Percentiles rank a stretch among this genome's conserved stretches.
These are phyloP conservation scores for Typhlomys cinereus DNA, from an alignment of 2,113 vertebrate genomes.

Conservation along the genomic window DNA sequence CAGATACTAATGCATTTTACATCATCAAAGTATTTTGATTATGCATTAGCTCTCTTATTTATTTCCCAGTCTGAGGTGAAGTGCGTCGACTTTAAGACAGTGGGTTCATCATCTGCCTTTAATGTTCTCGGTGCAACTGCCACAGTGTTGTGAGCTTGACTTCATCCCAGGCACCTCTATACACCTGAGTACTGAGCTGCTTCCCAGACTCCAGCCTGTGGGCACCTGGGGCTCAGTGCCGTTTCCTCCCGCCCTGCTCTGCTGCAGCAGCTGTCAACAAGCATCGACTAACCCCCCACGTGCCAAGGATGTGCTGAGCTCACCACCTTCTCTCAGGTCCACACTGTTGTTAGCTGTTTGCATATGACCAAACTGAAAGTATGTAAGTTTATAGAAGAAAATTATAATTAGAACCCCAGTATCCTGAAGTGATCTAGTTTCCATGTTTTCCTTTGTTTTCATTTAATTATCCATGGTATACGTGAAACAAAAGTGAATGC, in stretches of 20 bases:
- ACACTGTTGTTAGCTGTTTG: neutral
- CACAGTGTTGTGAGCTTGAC: neutral
- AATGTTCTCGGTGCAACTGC: too few relatives aligned
- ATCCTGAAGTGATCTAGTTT: too few relatives aligned
- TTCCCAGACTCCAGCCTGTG: neutral
- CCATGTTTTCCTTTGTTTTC: constrained; percentile 11
- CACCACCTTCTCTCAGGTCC: neutral
- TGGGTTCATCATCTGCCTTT: neutral
- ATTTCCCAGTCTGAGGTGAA: too few relatives aligned
- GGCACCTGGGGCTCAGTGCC: too few relatives aligned
- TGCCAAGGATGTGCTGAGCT: neutral
- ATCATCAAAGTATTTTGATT: neutral
- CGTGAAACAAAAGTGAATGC: neutral
- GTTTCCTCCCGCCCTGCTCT: too few relatives aligned
- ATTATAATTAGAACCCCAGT: neutral
- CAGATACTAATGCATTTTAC: neutral
- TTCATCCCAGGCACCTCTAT: neutral
- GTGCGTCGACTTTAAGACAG: neutral
- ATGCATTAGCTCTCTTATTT: neutral
- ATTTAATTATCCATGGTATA: neutral
- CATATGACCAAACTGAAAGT: neutral
- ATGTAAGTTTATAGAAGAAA: constrained; percentile 27
- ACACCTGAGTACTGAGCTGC: neutral
- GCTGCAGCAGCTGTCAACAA: neutral
- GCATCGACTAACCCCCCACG: neutral